Evolutionary conservation across 2,888 invertebrate genomes (phyloP), one percentile per base, ranked within the genome.

Genomic region (Idaea straminata): DNA sequence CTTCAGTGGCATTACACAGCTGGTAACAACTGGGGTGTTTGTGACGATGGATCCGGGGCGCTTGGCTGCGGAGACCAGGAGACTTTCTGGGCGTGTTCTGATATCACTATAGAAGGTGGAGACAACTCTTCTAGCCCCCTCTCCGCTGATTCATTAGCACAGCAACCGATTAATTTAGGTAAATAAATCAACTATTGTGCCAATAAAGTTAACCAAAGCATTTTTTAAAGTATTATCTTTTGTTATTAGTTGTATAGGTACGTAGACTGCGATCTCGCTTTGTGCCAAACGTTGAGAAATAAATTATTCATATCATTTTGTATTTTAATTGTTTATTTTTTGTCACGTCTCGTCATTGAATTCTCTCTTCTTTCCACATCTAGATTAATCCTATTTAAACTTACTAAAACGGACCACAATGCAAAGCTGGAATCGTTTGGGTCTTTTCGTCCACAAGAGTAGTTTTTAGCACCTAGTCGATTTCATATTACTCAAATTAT

Each of bases 21-120:
- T 59, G 97, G 96, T 0, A 97, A 97, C 80, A 96, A 96, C 82
- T 97, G 97, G 97, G 97, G 97, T 0, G 90, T 86, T 35, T 96
- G 96, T 76, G 86, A 85, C 0, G 94, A 96, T 77, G 96, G 96
- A 0, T 94, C 94, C 59, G 95, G 95, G 59, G 96, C 95, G 0
- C 94, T 97, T 0, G 97, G 98, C 0, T 98, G 97, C 78, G 97
- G 97, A 0, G 95, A 96, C 0, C 97, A 98, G 83, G 98, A 98
- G 83, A 96, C 96, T 74, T 97, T 97, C 80, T 93, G 96, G 1
- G 95, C 96, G 0, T 97, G 97, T 76, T 95, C 97, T 0, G 97
- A 98, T 77, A 95, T 97, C 47, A 83, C 95, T 5, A 95, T 97
- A 36, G 94, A 62, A 61, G 62, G 72, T 4, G 66, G 69, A 0